phyloP scores from a whole-genome alignment of 2,888 invertebrate genomes.

The Drosophila maculinotata region DNA sequence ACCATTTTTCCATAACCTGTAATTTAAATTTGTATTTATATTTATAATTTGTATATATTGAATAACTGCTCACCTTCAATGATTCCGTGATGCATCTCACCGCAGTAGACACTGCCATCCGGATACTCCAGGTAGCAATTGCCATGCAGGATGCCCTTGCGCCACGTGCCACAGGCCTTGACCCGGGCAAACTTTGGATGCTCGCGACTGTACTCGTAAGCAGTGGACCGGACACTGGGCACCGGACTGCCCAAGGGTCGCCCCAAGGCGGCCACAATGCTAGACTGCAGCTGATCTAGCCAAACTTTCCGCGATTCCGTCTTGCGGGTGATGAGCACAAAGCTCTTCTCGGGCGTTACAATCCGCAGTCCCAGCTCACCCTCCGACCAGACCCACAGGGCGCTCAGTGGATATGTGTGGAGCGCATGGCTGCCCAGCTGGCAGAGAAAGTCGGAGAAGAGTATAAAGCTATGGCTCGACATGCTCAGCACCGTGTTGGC shows the following conservation, averaged over 20 bases:
- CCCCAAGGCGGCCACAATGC: slow-evolving; percentile 89
- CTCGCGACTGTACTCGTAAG: slow-evolving; percentile 89
- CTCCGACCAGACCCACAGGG: slow-evolving; percentile 92
- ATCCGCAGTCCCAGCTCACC: slow-evolving; percentile 90
- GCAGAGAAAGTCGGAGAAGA: slow-evolving; percentile 93
- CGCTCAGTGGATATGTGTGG: slow-evolving; percentile 89
- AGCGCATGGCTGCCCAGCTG: slow-evolving; percentile 89
- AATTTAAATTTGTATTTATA: too few species aligned
- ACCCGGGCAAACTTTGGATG: slow-evolving; percentile 91
- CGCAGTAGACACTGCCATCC: slow-evolving; percentile 92
- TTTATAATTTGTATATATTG: too few species aligned
- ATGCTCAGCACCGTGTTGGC: slow-evolving; percentile 89
- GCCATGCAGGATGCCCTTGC: slow-evolving; percentile 93
- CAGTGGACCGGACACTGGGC: slow-evolving; percentile 90
- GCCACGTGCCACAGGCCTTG: slow-evolving; percentile 92
- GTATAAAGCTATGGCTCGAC: slow-evolving; percentile 91
- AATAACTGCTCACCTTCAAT: slow-evolving; percentile 82
- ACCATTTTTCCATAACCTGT: slow-evolving; percentile 84
- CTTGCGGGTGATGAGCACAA: slow-evolving; percentile 88
- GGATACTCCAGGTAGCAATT: slow-evolving; percentile 92
- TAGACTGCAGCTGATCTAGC: slow-evolving; percentile 90
- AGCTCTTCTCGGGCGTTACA: slow-evolving; percentile 91
- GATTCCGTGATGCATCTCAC: slow-evolving; percentile 89
- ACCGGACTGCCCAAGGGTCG: slow-evolving; percentile 87
- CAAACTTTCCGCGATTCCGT: slow-evolving; percentile 92